Conservation (phyloP, 2,888 invertebrate genomes). For the Neria commutata region DNA sequence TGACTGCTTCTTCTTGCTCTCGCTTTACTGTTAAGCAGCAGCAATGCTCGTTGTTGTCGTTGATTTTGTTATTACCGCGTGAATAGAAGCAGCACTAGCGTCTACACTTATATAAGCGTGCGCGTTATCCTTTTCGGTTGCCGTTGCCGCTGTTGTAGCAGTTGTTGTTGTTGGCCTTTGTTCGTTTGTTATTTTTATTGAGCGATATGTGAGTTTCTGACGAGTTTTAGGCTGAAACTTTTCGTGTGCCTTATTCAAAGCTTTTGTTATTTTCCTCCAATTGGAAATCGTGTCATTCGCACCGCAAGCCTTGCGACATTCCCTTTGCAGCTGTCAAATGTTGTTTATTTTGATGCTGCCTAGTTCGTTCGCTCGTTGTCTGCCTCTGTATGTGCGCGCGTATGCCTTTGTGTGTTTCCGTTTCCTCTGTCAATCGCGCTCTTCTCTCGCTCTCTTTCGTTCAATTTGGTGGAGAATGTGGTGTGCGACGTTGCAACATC, state of each 20-base stretch:
- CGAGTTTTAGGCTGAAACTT: not conserved
- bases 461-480: not conserved
- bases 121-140: not conserved
- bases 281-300: not conserved
- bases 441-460: not conserved
- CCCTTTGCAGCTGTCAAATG: slow-evolving; percentile 50
- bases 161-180: not conserved
- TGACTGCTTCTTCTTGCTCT: slow-evolving; percentile 40
- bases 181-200: not conserved
- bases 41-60: not conserved
- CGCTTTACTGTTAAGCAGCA: not conserved
- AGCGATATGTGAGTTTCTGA: not conserved
- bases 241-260: not conserved
- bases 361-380: slow-evolving; percentile 21
- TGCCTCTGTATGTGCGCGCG: slow-evolving; percentile 4
- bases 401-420: slow-evolving; percentile 18
- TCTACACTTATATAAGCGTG: not conserved
- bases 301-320: not conserved
- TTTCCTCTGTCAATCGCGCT: not conserved
- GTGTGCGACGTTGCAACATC: not conserved
- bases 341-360: slow-evolving; percentile 48
- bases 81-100: not conserved
- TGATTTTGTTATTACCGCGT: not conserved
- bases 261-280: not conserved
- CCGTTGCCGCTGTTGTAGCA: not conserved